These are phyloP conservation scores for Herpetotheres cachinnans DNA, from an alignment of 2,113 vertebrate species.

Conservation along the genomic window DNA sequence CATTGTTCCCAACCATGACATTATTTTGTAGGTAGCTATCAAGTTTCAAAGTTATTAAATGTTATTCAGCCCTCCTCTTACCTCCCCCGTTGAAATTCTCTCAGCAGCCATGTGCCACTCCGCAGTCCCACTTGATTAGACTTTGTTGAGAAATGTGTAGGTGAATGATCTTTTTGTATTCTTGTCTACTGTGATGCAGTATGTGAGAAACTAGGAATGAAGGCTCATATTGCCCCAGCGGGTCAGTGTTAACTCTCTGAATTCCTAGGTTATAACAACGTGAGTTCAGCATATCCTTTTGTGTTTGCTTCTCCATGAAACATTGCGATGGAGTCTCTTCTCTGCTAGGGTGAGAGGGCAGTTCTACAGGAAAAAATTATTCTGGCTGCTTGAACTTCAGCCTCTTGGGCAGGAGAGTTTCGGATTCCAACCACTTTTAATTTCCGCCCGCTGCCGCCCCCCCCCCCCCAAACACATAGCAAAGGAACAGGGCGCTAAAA, in stretches of 20 bases:
- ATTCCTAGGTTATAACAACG: not conserved
- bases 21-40: conserved; percentile 75
- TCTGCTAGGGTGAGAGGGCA: not conserved
- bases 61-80: conserved; percentile 56
- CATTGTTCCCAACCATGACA: conserved; percentile 43
- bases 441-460: no score
- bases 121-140: conserved; percentile 72
- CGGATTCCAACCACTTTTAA: not conserved
- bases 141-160: conserved; percentile 60
- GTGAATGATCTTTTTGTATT: conserved; percentile 79
- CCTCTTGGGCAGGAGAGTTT: not conserved
- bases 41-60: conserved; percentile 75
- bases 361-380: not conserved
- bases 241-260: conserved; percentile 10
- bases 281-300: not conserved
- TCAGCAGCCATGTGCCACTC: conserved; percentile 62
- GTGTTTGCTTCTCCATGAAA: not conserved
- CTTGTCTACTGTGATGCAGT: conserved; percentile 6
- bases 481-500: not conserved
- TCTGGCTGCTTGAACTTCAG: not conserved
- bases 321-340: not conserved
- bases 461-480: not conserved
- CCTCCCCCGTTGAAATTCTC: conserved; percentile 49
- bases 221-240: not conserved
- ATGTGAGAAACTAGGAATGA: conserved; percentile 22